Conservation (phyloP, 2,113 vertebrate genomes). For the Heteronetta atricapilla region DNA sequence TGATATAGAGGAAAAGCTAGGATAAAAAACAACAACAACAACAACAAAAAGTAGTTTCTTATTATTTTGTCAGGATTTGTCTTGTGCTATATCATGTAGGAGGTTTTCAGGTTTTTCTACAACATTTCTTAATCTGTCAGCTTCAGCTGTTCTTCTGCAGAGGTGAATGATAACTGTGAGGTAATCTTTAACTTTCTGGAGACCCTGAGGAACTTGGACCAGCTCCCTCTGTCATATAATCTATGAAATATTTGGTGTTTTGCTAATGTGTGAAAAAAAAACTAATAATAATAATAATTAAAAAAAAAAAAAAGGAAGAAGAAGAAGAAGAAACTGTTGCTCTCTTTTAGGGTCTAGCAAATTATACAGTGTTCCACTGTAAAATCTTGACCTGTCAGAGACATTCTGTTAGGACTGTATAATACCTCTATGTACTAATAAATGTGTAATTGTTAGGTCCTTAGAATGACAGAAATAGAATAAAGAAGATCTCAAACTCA, state of each 20-base stretch:
- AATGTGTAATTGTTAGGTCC: not conserved
- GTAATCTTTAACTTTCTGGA: not conserved
- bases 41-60: not conserved
- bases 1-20: not conserved
- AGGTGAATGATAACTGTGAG: not conserved
- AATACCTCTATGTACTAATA: not conserved
- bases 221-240: not conserved
- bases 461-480: not conserved
- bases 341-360: not conserved
- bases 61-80: not conserved
- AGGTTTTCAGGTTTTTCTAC: not conserved
- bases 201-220: not conserved
- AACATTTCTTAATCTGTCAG: not conserved
- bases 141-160: not conserved
- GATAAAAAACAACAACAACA: not conserved
- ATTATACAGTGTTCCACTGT: not conserved
- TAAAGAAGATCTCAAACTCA: not conserved
- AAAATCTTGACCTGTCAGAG: not conserved
- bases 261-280: not conserved
- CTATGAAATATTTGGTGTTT: not conserved
- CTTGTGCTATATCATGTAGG: not conserved
- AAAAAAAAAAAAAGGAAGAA: accelerated
- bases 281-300: too few species aligned
- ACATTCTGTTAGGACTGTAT: not conserved
- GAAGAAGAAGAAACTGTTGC: not conserved